Evolutionary conservation across 2,797 vertebrate species (phyloP).

Genomic region (Ciconia nigra): DNA sequence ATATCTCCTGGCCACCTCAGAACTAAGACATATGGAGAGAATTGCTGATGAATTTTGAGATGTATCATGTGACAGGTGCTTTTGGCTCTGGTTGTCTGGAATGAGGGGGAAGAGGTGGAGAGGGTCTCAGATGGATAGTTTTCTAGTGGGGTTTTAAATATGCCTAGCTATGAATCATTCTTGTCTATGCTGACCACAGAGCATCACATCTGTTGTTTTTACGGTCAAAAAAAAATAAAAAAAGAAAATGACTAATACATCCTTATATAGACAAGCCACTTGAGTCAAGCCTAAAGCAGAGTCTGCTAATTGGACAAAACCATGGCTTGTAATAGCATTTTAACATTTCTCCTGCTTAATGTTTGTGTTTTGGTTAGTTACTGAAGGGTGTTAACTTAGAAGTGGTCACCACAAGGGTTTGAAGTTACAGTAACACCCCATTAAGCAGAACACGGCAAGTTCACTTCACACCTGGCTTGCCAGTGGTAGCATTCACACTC

Average conservation of each 20-base stretch:
- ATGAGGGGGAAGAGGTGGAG: constrained; percentile 35
- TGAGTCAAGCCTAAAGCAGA: constrained; percentile 10
- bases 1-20: constrained; percentile 18
- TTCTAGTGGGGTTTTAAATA: constrained; percentile 33
- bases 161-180: constrained; percentile 41
- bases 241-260: constrained; percentile 49
- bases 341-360: not conserved
- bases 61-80: constrained; percentile 8
- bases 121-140: constrained; percentile 31
- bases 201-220: constrained; percentile 62
- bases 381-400: constrained; percentile 38
- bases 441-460: constrained; percentile 34
- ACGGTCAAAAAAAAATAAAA: constrained; percentile 12
- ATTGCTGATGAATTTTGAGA: not conserved
- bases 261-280: constrained; percentile 40
- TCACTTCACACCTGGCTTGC: constrained; percentile 37
- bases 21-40: constrained; percentile 43
- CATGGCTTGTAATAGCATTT: constrained; percentile 11
- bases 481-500: not conserved
- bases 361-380: constrained; percentile 49
- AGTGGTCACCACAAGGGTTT: constrained; percentile 32
- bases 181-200: constrained; percentile 49
- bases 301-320: constrained; percentile 30
- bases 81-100: constrained; percentile 20
- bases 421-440: constrained; percentile 41